These are phyloP conservation scores for Brassicogethes aeneus DNA, from an alignment of 2,888 invertebrate species.

Conservation along the genomic window DNA sequence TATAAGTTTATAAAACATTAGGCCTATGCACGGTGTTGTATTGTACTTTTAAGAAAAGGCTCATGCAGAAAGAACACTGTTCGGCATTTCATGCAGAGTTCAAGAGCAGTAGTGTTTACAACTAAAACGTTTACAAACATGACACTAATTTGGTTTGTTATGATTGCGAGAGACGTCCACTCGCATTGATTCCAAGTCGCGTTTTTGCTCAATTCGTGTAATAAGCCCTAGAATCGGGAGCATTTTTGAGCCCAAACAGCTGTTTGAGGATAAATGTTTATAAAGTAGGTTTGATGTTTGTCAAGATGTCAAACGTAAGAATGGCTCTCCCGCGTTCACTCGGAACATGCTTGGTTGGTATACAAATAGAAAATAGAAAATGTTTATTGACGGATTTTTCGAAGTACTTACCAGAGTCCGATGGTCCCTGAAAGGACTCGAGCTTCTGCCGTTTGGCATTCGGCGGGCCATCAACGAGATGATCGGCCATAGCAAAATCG, in stretches of 20 bases:
- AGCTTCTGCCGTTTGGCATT: constrained; percentile 88
- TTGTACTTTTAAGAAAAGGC: background rate
- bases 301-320: constrained; percentile 25
- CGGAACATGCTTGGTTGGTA: constrained; percentile 32
- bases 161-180: background rate
- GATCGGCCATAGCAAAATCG: constrained; percentile 73
- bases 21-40: background rate
- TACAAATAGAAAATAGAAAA: constrained; percentile 18
- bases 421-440: constrained; percentile 71
- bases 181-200: no score
- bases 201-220: no score
- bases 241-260: constrained; percentile 12
- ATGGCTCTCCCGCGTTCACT: constrained; percentile 36
- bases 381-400: constrained; percentile 9
- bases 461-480: constrained; percentile 90
- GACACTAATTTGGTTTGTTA: background rate
- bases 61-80: constrained; percentile 6
- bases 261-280: constrained; percentile 12
- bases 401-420: constrained; percentile 62
- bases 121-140: constrained; percentile 7
- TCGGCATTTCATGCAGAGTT: constrained; percentile 24
- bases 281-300: constrained; percentile 16
- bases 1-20: background rate
- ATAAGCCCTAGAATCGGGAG: no score
- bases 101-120: constrained; percentile 28